Evolutionary conservation across 2,888 invertebrate species (phyloP), one percentile per base, ranked within the genome.

Genomic region (Caenorhabditis japonica): DNA sequence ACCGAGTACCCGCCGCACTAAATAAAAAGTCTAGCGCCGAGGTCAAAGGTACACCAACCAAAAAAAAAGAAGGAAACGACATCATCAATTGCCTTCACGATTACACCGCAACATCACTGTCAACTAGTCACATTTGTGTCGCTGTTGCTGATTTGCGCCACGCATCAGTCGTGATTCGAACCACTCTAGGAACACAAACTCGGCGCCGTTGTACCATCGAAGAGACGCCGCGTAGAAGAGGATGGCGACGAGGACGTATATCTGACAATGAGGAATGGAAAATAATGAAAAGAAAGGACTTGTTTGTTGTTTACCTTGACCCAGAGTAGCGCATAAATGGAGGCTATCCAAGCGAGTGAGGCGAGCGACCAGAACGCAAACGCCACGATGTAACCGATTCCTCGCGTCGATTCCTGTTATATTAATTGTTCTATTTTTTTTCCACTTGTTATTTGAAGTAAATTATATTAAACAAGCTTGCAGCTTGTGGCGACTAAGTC

Each of bases 171-270:
- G 30, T 15, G 27, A 21, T 49, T 81, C 82, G 52, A 83, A 85
- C 83, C 82, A 84, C 30, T 81, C 78, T 39, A 84, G 60, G 17
- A 83, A 60, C 30, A 83, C 52, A 51, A 81, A 82, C 49, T 84
- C 84, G 15, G 83, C 71, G 30, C 85, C 85, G 27, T 83, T 80
- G 41, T 75, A 73, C 21, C 46, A 58, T n/a, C 53, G 49, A 13
- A 77, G 74, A 15, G 79, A 62, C 12, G 61, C 74, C 3, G 75
- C 7, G 62, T 80, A 85, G 69, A 85, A 83, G n/a, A 39, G 36
- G 4, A 79, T 71, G 7, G 79, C 80, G 27, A 52, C 17, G 7
- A 75, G 4, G 10, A 76, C 71, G 44, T 85, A 85, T 33, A 82
- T 39, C 69, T 77, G 56, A 13, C 69, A 34, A 44, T 15, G 17